Percentiles rank a stretch among this genome's conserved stretches.
Evolutionary conservation across 1,140 invertebrate species (phyloP).

Genomic region (Pseudomyrmex concolor): DNA sequence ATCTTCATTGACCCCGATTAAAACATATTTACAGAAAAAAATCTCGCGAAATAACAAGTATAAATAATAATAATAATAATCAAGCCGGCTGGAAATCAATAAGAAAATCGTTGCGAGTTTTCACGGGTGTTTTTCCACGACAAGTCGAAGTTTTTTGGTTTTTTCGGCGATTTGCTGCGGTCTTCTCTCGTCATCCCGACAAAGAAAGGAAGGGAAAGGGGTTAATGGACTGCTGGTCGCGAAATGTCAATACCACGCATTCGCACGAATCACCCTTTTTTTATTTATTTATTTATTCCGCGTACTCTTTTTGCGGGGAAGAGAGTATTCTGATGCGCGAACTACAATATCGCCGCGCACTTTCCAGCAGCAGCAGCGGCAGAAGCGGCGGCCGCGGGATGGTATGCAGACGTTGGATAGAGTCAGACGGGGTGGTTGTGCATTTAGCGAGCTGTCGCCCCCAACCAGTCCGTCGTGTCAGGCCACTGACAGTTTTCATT

Average conservation of each 20-base stretch:
- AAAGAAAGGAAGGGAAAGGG: slow-evolving; percentile 4
- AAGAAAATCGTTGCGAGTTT: slow-evolving; percentile 19
- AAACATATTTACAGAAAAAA: slow-evolving; percentile 7
- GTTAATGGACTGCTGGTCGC: slow-evolving; percentile 77
- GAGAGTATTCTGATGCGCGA: slow-evolving; percentile 62
- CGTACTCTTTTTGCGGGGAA: background rate
- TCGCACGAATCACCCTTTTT: slow-evolving; percentile 67
- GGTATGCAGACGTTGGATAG: slow-evolving; percentile 72
- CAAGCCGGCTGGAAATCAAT: slow-evolving; percentile 7
- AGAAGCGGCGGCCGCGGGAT: slow-evolving; percentile 61
- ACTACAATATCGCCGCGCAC: slow-evolving; percentile 68
- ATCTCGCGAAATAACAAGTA: background rate
- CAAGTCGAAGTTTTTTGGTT: slow-evolving; percentile 61
- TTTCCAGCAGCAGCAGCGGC: slow-evolving; percentile 42
- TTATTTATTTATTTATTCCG: slow-evolving; percentile 62
- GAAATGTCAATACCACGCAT: slow-evolving; percentile 76
- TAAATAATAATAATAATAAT: background rate
- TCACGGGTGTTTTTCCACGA: slow-evolving; percentile 1
- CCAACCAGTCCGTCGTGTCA: slow-evolving; percentile 76
- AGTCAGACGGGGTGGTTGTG: slow-evolving; percentile 73
- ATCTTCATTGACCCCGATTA: background rate
- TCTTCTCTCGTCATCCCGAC: slow-evolving; percentile 51
- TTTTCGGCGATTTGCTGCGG: slow-evolving; percentile 57
- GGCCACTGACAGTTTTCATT: slow-evolving; percentile 80
- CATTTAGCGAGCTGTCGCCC: slow-evolving; percentile 81